Conservation (phyloP, 37 sponge, comb jelly and placozoan genomes). For the Petrosia ficiformis region DNA sequence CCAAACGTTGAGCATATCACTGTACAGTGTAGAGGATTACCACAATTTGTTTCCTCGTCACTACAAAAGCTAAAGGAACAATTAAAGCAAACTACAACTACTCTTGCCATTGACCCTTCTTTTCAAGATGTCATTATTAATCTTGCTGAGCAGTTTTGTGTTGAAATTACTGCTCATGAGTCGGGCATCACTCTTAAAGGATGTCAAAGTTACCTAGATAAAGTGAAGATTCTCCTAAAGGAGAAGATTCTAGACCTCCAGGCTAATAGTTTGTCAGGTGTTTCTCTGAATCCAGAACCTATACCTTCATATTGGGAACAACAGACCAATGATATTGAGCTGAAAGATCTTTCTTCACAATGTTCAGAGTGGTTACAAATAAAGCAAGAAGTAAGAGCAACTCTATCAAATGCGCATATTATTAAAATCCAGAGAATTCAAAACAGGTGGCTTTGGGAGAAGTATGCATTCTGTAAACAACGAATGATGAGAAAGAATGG, state of each 20-base stretch:
- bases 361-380: conserved; percentile 35
- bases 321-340: background rate
- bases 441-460: conserved; percentile 57
- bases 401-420: conserved; percentile 21
- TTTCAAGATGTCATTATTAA: background rate
- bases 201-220: background rate
- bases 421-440: conserved; percentile 59
- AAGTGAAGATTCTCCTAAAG: background rate
- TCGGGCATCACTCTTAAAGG: background rate
- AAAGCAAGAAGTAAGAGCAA: conserved; percentile 5
- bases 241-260: background rate
- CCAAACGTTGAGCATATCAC: too few relatives aligned
- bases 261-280: too few relatives aligned
- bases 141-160: background rate
- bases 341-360: background rate
- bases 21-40: background rate
- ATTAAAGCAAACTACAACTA: too few relatives aligned
- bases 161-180: background rate
- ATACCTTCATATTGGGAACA: conserved; percentile 30
- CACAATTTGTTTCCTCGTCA: background rate
- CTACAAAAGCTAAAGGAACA: background rate
- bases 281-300: background rate
- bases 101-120: background rate
- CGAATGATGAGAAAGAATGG: conserved; percentile 52
- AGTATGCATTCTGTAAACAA: conserved; percentile 33